Percentiles rank a stretch among this genome's conserved stretches.
These are phyloP conservation scores for Threskiornis aethiopicus DNA, from an alignment of 2,797 vertebrate genomes.

Conservation along the genomic window DNA sequence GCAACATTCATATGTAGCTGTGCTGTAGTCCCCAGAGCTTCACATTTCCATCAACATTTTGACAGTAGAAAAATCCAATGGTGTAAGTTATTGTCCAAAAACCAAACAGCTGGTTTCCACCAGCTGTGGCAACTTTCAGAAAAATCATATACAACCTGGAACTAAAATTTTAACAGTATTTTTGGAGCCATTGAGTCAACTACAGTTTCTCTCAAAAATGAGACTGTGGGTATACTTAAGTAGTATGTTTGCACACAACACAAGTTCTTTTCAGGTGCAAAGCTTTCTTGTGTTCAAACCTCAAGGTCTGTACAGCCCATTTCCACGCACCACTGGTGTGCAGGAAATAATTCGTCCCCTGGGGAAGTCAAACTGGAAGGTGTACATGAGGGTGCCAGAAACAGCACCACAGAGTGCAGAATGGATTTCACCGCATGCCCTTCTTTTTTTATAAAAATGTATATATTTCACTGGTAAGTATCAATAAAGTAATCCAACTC, in stretches of 20 bases:
- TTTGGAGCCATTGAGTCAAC: neutral
- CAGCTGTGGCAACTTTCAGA: neutral
- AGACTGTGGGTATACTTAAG: neutral
- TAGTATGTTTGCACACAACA: neutral
- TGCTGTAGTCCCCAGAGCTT: neutral
- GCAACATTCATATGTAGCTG: neutral
- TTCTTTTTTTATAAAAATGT: neutral
- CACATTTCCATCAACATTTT: neutral
- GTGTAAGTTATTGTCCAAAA: neutral
- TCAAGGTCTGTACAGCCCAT: neutral
- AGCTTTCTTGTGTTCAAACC: neutral
- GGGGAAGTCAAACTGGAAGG: neutral
- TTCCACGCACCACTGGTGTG: fast-evolving
- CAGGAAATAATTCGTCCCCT: neutral
- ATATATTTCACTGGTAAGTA: neutral
- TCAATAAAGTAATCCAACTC: neutral
- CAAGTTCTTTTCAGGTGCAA: neutral
- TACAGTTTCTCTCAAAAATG: neutral
- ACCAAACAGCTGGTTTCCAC: neutral
- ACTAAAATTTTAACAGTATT: neutral
- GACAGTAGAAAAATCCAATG: neutral
- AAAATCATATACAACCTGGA: neutral
- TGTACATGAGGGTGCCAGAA: neutral
- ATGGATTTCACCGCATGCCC: neutral
- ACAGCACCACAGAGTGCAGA: neutral